Base-by-base conservation (phyloP, 2,797 vertebrate genomes). In the Acanthornis magna region DNA sequence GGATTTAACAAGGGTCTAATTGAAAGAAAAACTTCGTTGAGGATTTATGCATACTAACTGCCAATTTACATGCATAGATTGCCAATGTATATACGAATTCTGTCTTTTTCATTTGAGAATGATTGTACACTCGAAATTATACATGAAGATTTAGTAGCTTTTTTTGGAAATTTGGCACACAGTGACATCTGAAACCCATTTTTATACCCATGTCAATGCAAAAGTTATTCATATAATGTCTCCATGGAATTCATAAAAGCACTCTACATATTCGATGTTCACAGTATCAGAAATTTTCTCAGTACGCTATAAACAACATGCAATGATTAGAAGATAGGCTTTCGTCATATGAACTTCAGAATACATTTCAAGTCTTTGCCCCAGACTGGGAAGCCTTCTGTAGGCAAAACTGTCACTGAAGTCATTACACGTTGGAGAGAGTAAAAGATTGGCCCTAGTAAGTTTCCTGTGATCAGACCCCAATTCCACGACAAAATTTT, bases 101-200 rank as follows among this genome's bases (percentile, higher is more conserved):
- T 91, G 75, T 68, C 75, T 93, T 96, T 96, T 96, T 91, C 93
- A 92, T 95, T 96, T 94, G 89, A 94, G 91, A 94, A 93, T 96
- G 94, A 96, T 93, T 94, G 96, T 93, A 94, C 89, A 95, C 82
- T 96, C 0, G 1, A 93, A 97, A 96, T 95, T 95, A 97, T 93
- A 93, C 85, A 96, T 79, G 86, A 94, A 92, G 81, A 92, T 96
- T 95, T 94, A 92, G 95, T 70, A 87, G 93, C 77, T 96, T 93
- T 97, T 96, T 96, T 95, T 80, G 61, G 88, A 93, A 95, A 94
- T 94, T 88, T 96, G 73, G 95, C 86, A 93, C 91, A 91, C 42
- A 71, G 88, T 96, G 85, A 96, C 96, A 95, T 91, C 91, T 84
- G 91, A 95, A 96, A 95, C 83, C 93, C 88, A 96, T 88, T 97